These are phyloP conservation scores for Pelodiscus sinensis DNA, from an alignment of 2,113 vertebrate genomes.

Conservation along the genomic window DNA sequence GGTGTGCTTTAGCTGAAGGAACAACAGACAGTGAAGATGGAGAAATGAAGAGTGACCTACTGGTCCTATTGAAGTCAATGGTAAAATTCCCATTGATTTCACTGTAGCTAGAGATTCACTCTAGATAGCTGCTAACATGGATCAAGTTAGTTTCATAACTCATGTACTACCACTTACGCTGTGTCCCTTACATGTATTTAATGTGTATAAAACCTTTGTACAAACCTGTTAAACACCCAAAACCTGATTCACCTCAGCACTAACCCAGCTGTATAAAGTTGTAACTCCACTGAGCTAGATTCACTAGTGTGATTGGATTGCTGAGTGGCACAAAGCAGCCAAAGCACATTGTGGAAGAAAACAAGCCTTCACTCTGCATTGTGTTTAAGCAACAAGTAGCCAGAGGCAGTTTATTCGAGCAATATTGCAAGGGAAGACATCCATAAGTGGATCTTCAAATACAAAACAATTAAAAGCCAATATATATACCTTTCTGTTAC, in stretches of 20 bases:
- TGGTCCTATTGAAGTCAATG: neutral
- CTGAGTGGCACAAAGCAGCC: neutral
- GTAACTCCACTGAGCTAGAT: neutral
- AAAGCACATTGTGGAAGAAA: too few species aligned
- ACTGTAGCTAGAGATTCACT: neutral
- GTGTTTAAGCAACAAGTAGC: too few species aligned
- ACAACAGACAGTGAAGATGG: neutral
- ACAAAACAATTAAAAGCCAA: too few species aligned
- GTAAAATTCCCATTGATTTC: neutral
- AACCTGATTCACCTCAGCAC: neutral
- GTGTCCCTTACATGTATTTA: neutral
- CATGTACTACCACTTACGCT: neutral
- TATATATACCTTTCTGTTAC: too few species aligned
- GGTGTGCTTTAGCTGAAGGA: neutral
- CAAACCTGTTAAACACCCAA: neutral
- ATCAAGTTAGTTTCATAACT: neutral
- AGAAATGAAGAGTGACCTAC: neutral
- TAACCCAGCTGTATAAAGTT: neutral
- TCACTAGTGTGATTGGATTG: neutral
- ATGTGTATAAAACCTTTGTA: neutral
- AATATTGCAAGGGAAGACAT: too few species aligned
- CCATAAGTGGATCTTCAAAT: too few species aligned
- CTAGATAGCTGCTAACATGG: neutral
- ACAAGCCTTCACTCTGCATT: too few species aligned
- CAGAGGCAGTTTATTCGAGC: too few species aligned